Conservation (phyloP, 2,888 invertebrate species). For the Agrenia bidenticulata region DNA sequence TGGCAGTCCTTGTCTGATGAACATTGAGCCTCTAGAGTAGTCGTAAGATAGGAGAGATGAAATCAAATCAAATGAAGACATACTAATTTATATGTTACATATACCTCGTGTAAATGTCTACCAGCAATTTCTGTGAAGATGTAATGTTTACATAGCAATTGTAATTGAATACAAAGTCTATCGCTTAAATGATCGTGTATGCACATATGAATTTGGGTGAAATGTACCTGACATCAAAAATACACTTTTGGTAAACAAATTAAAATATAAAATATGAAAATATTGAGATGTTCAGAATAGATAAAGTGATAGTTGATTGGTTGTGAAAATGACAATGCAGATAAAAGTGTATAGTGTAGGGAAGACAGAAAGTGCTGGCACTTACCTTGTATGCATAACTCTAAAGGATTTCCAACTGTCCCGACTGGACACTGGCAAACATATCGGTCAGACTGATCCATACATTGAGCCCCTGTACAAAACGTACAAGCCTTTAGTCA, state of each 20-base stretch:
- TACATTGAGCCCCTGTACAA: conserved; percentile 81
- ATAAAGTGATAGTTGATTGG: background rate
- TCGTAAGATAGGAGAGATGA: background rate
- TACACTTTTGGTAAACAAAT: too few species aligned
- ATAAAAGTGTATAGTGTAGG: background rate
- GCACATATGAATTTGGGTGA: too few species aligned
- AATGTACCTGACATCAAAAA: too few species aligned
- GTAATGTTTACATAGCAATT: too few species aligned
- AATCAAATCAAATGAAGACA: too few species aligned
- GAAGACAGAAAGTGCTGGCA: background rate
- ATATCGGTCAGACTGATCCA: conserved; percentile 79
- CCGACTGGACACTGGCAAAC: conserved; percentile 77
- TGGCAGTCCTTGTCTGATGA: conserved; percentile 87
- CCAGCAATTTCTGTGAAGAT: too few species aligned
- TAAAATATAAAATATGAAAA: conserved; percentile 7
- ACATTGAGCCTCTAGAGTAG: conserved; percentile 72
- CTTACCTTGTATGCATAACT: conserved; percentile 70
- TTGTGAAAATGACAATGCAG: conserved; percentile 12
- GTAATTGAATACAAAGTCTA: too few species aligned
- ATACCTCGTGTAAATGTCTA: too few species aligned
- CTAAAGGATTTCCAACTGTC: conserved; percentile 68
- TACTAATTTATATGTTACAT: too few species aligned
- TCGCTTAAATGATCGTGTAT: too few species aligned
- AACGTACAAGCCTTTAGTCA: too few species aligned
- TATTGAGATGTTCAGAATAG: too few species aligned